Base-by-base conservation (phyloP, 2,797 vertebrate species). In the Amblyopsis hoosieri region DNA sequence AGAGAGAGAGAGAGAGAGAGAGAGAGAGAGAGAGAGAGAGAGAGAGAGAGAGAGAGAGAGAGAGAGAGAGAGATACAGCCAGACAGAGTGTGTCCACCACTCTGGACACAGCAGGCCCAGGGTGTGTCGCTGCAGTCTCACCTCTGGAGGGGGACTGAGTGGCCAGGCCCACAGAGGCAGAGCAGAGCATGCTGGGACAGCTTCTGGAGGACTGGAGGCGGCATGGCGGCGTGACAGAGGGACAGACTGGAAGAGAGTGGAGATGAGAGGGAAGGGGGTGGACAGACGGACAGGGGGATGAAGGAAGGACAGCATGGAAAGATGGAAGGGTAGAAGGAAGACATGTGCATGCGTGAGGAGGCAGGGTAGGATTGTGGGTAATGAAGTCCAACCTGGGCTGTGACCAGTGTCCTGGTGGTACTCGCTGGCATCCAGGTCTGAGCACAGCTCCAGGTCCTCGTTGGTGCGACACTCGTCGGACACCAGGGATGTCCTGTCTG, bases 371-470 rank as follows among this genome's bases (percentile, higher is more conserved):
- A 17, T 9, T 1, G 15, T 7, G 12, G 48, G 8, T 4, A n/a
- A 48, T 37, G 2, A 12, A 15, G 14, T 11, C 15, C 9, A 82
- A 90, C 85, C 83, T 57, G 83, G 68, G 57, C 56, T 45, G 0
- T 12, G 77, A 62, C 66, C 76, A 8, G 70, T 75, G 6, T 82
- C 91, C 64, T 89, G 91, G 62, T 84, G 93, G 59, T 90, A 94
- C 72, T 97, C 95, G 13, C 92, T 94, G 86, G 82, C 42, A 0
- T 97, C 96, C 55, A 93, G 78, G 0, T 98, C 95, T 0, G 95
- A 98, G 79, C 93, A 93, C 72, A 92, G 83, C 37, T 97, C 96
- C 78, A 94, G 74, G 59, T 95, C 96, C 14, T 98, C 97, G 11
- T 91, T 93, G 68, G 85, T 90, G 9, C 88, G 90, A 64, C 86